These are phyloP conservation scores for Nematostella vectensis DNA, from an alignment of 92 coral and sea anemone species.

Conservation along the genomic window DNA sequence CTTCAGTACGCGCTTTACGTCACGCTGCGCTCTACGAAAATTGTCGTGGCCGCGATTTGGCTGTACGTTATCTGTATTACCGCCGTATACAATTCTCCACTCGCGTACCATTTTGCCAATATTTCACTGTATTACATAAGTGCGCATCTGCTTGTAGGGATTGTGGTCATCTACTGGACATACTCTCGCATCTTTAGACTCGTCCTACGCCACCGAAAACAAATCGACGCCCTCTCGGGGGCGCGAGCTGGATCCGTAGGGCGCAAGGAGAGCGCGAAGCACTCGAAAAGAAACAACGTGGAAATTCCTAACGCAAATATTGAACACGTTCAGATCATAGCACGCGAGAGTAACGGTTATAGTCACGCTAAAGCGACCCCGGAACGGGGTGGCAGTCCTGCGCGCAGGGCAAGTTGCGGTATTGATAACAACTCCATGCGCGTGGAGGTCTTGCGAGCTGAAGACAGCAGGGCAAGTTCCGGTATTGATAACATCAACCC, in stretches of 20 bases:
- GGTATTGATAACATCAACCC: too few relatives aligned
- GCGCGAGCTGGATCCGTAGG: not conserved
- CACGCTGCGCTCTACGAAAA: not conserved
- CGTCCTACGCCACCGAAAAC: slow-evolving; percentile 13
- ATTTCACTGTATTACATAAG: not conserved
- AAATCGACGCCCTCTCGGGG: slow-evolving; percentile 9
- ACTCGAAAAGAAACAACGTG: too few relatives aligned
- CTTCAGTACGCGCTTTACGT: slow-evolving; percentile 6
- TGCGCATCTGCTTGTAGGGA: slow-evolving; percentile 1
- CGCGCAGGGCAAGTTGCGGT: too few relatives aligned
- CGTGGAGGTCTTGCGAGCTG: too few relatives aligned
- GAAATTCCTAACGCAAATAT: too few relatives aligned
- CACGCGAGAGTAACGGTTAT: too few relatives aligned
- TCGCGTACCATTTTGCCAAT: not conserved
- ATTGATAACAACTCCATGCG: too few relatives aligned
- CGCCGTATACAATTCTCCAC: not conserved
- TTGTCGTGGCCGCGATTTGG: not conserved
- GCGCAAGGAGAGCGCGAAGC: too few relatives aligned
- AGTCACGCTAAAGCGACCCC: too few relatives aligned
- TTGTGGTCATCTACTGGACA: not conserved
- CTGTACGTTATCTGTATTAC: not conserved
- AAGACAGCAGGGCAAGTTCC: too few relatives aligned
- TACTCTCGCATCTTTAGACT: slow-evolving; percentile 17
- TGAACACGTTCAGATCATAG: too few relatives aligned
- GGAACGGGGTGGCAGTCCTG: too few relatives aligned